Base-by-base conservation (phyloP, 2,797 vertebrate species). In the Enteromius trimaculatus region DNA sequence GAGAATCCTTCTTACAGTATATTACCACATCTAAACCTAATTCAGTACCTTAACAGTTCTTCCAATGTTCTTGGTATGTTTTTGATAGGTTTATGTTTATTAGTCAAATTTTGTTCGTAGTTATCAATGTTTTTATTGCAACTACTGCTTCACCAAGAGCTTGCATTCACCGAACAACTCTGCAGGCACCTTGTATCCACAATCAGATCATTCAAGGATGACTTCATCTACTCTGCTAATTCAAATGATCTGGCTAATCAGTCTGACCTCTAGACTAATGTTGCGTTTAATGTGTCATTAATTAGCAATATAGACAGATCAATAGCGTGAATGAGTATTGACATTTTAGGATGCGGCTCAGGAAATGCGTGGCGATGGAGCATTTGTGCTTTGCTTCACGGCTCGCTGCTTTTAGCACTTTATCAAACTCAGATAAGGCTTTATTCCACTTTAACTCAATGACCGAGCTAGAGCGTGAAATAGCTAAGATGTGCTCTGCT, bases 291-390 rank as follows among this genome's bases (percentile, higher is more conserved):
- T 49, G 47, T 60, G 29, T 81, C 84, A 85, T 85, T 85, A 84
- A 83, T 86, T 86, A 83, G 49, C 81, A 86, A 86, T 86, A 87
- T 64, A 79, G 75, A 79, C 66, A 39, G 80, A 85, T 86, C 53
- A 77, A 85, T 82, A 66, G 55, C 66, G 68, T 37, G 58, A 81
- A 78, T 29, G 53, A 60, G 81, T 84, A 74, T 77, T 85, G 78
- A 81, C 76, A 70, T 83, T 85, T 85, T 76, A 55, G n/a, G 49
- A 70, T 31, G 29, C 13, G 19, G 80, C 53, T 29, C 26, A n/a
- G 47, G 49, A 84, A 70, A 47, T 3, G 65, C 1, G 51, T 79
- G 65, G 70, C 23, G 19, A 49, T 85, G 55, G 47, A 77, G 16
- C 75, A 7, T 75, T 81, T 17, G 10, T 51, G 29, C 42, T 74